Conservation (phyloP, 1,140 invertebrate species). For the Bathynomus jamesi region DNA sequence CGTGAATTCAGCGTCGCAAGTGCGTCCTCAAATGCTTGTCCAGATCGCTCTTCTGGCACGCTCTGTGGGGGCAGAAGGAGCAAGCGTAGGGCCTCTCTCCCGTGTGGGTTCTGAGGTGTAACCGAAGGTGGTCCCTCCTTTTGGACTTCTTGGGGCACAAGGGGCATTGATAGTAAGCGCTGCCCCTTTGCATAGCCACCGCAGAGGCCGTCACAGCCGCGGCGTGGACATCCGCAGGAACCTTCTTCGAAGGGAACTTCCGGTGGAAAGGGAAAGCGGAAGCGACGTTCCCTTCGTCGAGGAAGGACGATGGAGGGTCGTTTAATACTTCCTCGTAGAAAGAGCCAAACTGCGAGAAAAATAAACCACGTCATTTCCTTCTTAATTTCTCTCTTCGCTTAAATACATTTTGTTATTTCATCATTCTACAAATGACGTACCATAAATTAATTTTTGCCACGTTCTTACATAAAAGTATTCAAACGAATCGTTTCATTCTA, state of each 20-base stretch:
- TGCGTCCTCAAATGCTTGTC: slow-evolving; percentile 25
- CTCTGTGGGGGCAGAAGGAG: slow-evolving; percentile 19
- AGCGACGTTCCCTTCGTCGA: not conserved
- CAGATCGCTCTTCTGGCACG: slow-evolving; percentile 25
- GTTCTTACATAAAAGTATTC: too few species aligned
- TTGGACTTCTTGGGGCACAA: slow-evolving; percentile 1
- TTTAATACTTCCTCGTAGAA: not conserved
- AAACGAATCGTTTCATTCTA: too few species aligned
- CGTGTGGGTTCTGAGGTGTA: slow-evolving; percentile 13
- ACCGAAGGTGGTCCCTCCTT: slow-evolving; percentile 11
- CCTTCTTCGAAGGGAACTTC: not conserved
- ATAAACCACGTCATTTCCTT: not conserved
- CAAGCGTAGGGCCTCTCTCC: slow-evolving; percentile 22
- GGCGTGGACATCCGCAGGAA: not conserved
- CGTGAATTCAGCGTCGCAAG: slow-evolving; percentile 7
- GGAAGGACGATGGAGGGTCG: not conserved
- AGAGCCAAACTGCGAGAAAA: not conserved
- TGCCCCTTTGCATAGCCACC: not conserved
- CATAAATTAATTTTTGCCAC: too few species aligned
- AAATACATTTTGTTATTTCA: too few species aligned
- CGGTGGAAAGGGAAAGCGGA: not conserved
- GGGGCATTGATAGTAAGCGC: not conserved
- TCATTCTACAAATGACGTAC: too few species aligned
- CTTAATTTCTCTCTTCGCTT: not conserved
- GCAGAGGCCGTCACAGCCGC: not conserved